phyloP scores from a whole-genome alignment of 2,888 invertebrate species.

The Drosophila ustulata region DNA sequence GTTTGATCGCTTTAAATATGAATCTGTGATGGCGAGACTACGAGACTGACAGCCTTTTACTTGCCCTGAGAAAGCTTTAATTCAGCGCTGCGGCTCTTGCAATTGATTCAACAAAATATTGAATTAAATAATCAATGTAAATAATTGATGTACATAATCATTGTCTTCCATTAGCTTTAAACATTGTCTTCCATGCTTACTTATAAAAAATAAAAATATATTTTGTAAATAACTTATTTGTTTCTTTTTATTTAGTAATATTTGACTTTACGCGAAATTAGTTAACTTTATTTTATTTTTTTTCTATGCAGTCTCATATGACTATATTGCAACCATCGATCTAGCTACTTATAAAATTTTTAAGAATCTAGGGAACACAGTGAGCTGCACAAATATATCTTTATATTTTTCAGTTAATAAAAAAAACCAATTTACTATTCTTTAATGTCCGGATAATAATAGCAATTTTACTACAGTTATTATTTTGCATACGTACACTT shows the following conservation, averaged over 20 bases:
- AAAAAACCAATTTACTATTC: too few relatives aligned
- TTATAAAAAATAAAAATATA: conserved; percentile 55
- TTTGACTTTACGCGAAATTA: neutral
- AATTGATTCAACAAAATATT: conserved; percentile 26
- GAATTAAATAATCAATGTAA: neutral
- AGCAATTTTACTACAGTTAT: too few relatives aligned
- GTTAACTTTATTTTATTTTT: too few relatives aligned
- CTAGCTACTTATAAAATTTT: too few relatives aligned
- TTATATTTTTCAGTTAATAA: too few relatives aligned
- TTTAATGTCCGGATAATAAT: too few relatives aligned
- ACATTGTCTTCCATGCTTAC: conserved; percentile 65
- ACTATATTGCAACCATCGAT: too few relatives aligned
- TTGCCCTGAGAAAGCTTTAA: conserved; percentile 16
- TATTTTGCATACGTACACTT: too few relatives aligned
- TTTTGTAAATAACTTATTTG: neutral
- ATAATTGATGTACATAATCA: conserved; percentile 50
- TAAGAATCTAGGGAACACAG: too few relatives aligned
- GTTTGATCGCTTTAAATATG: conserved; percentile 57
- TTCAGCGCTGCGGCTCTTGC: conserved; percentile 29
- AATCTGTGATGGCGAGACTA: conserved; percentile 66
- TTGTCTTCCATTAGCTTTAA: conserved; percentile 56
- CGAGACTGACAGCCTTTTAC: conserved; percentile 48
- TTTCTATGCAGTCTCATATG: too few relatives aligned
- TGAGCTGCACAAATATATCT: too few relatives aligned
- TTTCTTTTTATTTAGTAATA: neutral